Percentiles rank a stretch among this genome's conserved stretches.
Conservation (phyloP, 2,113 vertebrate genomes). For the Isurus oxyrinchus region DNA sequence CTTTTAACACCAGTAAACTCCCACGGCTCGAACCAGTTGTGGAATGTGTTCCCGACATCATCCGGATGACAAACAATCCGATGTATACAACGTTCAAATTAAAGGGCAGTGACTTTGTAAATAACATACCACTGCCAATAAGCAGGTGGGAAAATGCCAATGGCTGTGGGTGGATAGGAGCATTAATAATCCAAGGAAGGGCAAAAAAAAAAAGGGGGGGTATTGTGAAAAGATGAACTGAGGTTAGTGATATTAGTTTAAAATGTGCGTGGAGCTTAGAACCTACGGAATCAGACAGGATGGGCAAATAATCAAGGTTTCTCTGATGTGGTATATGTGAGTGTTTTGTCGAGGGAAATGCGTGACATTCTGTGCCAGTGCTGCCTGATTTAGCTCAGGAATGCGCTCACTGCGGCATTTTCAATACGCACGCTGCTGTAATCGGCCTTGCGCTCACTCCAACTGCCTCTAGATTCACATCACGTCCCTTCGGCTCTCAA, state of each 20-base stretch:
- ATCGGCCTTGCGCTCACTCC: not conserved
- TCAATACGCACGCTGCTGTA: not conserved
- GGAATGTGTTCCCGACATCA: not conserved
- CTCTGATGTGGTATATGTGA: not conserved
- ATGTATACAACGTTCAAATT: not conserved
- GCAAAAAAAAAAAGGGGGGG: no score
- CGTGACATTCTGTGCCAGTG: not conserved
- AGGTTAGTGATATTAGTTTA: not conserved
- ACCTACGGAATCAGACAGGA: not conserved
- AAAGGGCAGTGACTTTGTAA: not conserved
- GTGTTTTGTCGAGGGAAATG: not conserved
- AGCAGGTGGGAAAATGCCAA: not conserved
- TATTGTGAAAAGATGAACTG: not conserved
- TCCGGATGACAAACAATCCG: not conserved
- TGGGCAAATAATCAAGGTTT: not conserved
- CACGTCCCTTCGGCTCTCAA: not conserved
- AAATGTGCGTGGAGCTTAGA: not conserved
- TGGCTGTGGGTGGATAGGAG: not conserved
- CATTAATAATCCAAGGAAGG: not conserved
- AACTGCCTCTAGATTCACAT: not conserved
- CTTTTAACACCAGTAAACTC: not conserved
- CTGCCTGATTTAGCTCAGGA: conserved; percentile 9
- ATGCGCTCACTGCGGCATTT: conserved; percentile 14
- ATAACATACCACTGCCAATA: not conserved
- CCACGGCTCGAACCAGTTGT: no score